Percentiles rank a stretch among this genome's conserved stretches.
Evolutionary conservation across 2,113 vertebrate genomes (phyloP).

Genomic region (Bostrychus sinensis): DNA sequence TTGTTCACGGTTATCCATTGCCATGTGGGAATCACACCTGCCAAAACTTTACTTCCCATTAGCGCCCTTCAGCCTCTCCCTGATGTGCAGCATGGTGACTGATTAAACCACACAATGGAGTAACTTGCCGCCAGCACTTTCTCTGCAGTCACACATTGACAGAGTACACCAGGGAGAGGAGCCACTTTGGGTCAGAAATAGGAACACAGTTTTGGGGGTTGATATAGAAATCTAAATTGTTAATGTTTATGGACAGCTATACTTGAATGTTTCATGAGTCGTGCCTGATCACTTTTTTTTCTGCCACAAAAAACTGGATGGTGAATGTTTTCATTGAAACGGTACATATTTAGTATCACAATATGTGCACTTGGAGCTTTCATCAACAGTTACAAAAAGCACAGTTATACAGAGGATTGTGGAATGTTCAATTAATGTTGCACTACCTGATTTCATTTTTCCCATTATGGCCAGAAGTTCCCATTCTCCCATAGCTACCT

Average conservation of each 20-base stretch:
- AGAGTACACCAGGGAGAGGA: neutral
- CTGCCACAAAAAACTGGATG: neutral
- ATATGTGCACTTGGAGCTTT: too few species aligned
- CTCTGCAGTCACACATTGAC: conserved; percentile 22
- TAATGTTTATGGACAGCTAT: neutral
- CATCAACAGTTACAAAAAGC: too few species aligned
- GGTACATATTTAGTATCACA: neutral
- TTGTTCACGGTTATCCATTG: conserved; percentile 22
- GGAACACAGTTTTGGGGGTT: neutral
- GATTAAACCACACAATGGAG: conserved; percentile 30
- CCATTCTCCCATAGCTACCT: too few species aligned
- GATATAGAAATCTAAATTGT: conserved; percentile 3
- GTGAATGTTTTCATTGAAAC: neutral
- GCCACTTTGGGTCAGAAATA: conserved; percentile 14
- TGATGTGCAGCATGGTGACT: conserved; percentile 27
- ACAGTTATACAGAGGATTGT: too few species aligned
- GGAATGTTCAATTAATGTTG: too few species aligned
- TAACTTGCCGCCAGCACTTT: conserved; percentile 23
- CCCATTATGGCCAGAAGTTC: too few species aligned
- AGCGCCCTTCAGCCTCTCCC: conserved; percentile 3
- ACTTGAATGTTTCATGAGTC: neutral
- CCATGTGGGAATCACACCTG: conserved; percentile 16
- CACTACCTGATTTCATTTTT: too few species aligned
- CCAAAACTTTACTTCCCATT: conserved; percentile 26
- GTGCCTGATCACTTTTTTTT: neutral